These are phyloP conservation scores for Prietella phreatophila DNA, from an alignment of 2,113 vertebrate species.

Conservation along the genomic window DNA sequence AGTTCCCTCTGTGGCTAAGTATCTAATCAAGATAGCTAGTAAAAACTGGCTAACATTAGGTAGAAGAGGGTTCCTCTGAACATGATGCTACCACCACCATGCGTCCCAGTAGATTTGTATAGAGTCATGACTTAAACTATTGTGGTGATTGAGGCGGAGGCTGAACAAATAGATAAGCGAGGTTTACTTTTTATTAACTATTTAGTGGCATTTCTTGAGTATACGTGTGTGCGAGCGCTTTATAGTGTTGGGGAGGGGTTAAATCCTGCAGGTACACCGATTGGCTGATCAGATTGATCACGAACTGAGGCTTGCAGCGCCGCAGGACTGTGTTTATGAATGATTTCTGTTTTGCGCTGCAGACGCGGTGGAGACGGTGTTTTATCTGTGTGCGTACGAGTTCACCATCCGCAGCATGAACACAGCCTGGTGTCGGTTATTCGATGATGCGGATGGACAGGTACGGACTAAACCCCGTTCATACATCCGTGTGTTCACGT, in stretches of 20 bases:
- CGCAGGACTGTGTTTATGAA: not conserved
- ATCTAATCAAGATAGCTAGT: not conserved
- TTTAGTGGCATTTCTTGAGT: too few relatives aligned
- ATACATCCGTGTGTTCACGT: not conserved
- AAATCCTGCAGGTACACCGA: too few relatives aligned
- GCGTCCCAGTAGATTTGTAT: not conserved
- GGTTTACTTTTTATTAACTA: too few relatives aligned
- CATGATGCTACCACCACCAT: not conserved
- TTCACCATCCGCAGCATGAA: constrained; percentile 83
- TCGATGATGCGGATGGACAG: constrained; percentile 85
- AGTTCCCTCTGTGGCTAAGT: not conserved
- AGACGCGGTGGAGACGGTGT: constrained; percentile 90
- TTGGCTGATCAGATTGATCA: not conserved
- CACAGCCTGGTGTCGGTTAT: constrained; percentile 89
- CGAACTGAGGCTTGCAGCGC: not conserved
- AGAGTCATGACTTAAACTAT: not conserved
- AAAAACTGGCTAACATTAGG: not conserved
- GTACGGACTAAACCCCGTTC: constrained; percentile 61
- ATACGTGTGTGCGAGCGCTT: too few relatives aligned
- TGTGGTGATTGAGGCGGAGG: not conserved
- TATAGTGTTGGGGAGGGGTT: too few relatives aligned
- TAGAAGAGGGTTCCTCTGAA: not conserved
- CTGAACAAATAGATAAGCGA: too few relatives aligned
- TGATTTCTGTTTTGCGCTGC: constrained; percentile 28
- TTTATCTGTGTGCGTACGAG: constrained; percentile 91